Evolutionary conservation across 2,113 vertebrate genomes (phyloP).

Genomic region (Echinops telfairi): DNA sequence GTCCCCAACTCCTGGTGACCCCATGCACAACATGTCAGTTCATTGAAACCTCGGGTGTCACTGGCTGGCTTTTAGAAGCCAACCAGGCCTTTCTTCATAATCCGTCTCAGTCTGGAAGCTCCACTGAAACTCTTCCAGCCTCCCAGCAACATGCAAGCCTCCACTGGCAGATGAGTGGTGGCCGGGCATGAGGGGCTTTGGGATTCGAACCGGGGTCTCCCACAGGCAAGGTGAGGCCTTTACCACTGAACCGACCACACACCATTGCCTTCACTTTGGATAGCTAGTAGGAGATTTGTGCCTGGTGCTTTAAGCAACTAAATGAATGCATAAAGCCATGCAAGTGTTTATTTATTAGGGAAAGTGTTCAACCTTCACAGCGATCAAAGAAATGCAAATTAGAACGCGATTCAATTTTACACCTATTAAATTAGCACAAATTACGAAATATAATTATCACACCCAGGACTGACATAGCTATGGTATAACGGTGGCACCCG

Average conservation of each 20-base stretch:
- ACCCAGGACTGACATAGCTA: slow-evolving; percentile 36
- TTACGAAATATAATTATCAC: slow-evolving; percentile 73
- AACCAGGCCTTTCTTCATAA: neutral
- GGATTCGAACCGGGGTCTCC: neutral
- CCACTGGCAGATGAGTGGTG: neutral
- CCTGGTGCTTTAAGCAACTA: neutral
- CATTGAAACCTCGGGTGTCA: neutral
- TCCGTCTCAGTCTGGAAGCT: neutral
- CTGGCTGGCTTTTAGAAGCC: neutral
- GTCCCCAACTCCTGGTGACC: neutral
- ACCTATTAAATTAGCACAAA: slow-evolving; percentile 78
- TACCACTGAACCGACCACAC: neutral
- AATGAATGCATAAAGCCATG: slow-evolving; percentile 43
- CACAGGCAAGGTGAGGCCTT: neutral
- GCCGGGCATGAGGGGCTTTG: neutral
- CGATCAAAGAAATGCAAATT: slow-evolving; percentile 77
- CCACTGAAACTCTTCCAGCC: neutral
- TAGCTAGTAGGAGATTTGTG: neutral
- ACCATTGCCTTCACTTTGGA: neutral
- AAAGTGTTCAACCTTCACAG: slow-evolving; percentile 68
- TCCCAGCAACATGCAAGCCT: neutral
- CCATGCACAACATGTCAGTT: neutral
- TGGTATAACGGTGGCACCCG: neutral
- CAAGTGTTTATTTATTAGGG: slow-evolving; percentile 62
- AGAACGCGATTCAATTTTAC: slow-evolving; percentile 77